These are phyloP conservation scores for Syritta pipiens DNA, from an alignment of 2,888 invertebrate species.

Conservation along the genomic window DNA sequence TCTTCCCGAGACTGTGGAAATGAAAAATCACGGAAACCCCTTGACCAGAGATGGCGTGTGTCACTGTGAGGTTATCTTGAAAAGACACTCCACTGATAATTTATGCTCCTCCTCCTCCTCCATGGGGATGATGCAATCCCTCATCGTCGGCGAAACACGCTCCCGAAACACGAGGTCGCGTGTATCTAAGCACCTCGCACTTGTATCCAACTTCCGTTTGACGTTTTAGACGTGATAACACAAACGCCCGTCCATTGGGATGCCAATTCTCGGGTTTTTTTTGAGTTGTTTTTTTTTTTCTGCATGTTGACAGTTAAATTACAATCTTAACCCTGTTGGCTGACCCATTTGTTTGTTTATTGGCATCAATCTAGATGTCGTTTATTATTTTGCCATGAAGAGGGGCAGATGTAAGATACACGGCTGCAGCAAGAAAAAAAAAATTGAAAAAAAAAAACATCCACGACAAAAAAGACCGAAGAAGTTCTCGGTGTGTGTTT, in stretches of 20 bases:
- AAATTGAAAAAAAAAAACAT: neutral
- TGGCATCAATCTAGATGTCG: constrained; percentile 67
- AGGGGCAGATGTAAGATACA: neutral
- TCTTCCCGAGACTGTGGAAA: neutral
- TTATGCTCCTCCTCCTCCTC: neutral
- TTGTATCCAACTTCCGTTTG: neutral
- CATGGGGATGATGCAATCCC: constrained; percentile 37
- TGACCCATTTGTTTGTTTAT: constrained; percentile 69
- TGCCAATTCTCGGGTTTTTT: constrained; percentile 29
- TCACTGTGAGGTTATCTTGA: constrained; percentile 30
- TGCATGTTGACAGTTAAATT: constrained; percentile 65
- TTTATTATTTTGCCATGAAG: constrained; percentile 58
- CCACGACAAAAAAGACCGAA: neutral
- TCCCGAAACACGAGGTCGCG: neutral
- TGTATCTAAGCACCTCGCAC: neutral
- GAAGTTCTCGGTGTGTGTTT: too few relatives aligned
- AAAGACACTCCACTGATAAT: constrained; percentile 3
- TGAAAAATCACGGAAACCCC: neutral
- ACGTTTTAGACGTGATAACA: too few relatives aligned
- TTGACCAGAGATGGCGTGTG: constrained; percentile 2
- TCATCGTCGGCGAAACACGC: neutral
- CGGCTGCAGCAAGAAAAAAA: neutral
- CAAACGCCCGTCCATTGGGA: too few relatives aligned
- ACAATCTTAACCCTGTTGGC: constrained; percentile 69
- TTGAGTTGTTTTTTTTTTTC: constrained; percentile 6